These are phyloP conservation scores for Laupala kohalensis DNA, from an alignment of 1,140 invertebrate genomes.

Conservation along the genomic window DNA sequence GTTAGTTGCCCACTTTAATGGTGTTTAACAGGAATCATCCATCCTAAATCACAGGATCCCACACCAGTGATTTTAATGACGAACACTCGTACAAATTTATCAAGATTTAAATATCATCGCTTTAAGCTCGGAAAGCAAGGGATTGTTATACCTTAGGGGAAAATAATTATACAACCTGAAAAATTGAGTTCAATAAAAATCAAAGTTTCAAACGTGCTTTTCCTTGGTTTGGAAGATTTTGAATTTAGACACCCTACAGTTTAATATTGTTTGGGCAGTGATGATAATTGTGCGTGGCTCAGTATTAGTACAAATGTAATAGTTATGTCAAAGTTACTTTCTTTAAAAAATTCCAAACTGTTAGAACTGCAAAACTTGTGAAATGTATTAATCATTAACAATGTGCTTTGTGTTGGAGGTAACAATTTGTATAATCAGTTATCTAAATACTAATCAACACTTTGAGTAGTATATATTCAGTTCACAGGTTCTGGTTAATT, in stretches of 20 bases:
- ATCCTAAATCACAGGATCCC: too few species aligned
- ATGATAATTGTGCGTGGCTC: neutral
- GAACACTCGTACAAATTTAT: too few species aligned
- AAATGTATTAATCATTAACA: neutral
- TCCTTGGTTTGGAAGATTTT: too few species aligned
- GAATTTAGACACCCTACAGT: neutral
- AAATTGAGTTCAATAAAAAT: too few species aligned
- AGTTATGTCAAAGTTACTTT: neutral
- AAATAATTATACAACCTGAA: too few species aligned
- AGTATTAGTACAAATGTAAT: neutral
- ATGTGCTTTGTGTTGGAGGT: neutral
- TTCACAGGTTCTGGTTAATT: neutral
- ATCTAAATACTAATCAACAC: neutral
- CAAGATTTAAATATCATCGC: too few species aligned
- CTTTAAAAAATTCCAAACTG: neutral
- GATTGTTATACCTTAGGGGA: too few species aligned
- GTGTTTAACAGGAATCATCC: too few species aligned
- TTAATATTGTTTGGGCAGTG: neutral
- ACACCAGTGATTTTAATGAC: too few species aligned
- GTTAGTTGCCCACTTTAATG: too few species aligned
- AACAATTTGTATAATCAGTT: neutral
- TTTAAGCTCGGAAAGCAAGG: too few species aligned
- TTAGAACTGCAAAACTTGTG: neutral
- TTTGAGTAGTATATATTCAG: neutral
- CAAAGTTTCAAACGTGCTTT: too few species aligned